A percentile compares a stretch with the other conserved stretches of the same genome.
These are phyloP conservation scores for Cathartes aura DNA, from an alignment of 2,113 vertebrate genomes.

Conservation along the genomic window DNA sequence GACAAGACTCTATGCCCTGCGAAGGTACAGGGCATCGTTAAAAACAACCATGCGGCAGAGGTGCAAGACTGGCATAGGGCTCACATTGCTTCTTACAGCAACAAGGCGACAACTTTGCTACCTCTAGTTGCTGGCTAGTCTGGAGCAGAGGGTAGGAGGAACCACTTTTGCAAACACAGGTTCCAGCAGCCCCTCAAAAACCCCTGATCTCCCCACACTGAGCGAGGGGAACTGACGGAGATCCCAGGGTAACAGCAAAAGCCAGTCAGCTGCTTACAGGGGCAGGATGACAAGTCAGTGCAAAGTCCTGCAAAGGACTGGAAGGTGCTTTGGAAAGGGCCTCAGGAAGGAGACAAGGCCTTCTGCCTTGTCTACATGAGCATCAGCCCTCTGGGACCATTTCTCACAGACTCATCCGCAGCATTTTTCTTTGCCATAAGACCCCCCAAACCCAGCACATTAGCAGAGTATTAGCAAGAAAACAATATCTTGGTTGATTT, in stretches of 20 bases:
- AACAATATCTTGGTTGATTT: background rate
- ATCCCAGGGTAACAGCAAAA: background rate
- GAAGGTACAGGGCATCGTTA: background rate
- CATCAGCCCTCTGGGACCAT: background rate
- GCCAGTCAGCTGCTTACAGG: background rate
- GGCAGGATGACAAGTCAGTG: background rate
- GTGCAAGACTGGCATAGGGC: background rate
- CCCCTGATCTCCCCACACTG: no score
- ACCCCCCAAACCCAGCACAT: background rate
- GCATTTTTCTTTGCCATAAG: background rate
- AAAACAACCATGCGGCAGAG: background rate
- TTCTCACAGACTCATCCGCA: background rate
- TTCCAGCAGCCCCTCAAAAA: background rate
- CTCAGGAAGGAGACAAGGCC: background rate
- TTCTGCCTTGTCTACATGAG: background rate
- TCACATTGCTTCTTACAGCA: background rate
- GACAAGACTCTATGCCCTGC: accelerated
- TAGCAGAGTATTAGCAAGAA: background rate
- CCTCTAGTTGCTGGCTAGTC: background rate
- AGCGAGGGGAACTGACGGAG: background rate
- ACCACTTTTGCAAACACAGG: background rate
- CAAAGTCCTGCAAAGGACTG: background rate
- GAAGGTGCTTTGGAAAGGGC: background rate
- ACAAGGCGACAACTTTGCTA: background rate
- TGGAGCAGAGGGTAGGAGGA: background rate